Evolutionary conservation across 2,888 invertebrate species (phyloP), one percentile per base, ranked within the genome.

Genomic region (Phragmatobia fuliginosa): DNA sequence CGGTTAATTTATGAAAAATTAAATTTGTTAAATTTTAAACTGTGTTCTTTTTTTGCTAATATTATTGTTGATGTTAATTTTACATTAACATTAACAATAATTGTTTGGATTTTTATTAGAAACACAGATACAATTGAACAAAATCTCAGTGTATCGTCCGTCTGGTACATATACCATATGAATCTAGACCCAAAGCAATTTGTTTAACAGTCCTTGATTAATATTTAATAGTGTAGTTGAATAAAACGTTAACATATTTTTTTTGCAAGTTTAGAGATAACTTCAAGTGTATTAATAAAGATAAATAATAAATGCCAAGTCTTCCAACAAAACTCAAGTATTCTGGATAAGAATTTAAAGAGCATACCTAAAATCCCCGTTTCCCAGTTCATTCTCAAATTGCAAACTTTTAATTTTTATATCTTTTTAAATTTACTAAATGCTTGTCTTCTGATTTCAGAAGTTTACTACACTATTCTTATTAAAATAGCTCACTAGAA

Each of bases 331-430:
- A 66, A 72, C 56, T 56, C 45, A 66, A n/a, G 49, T 68, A 64
- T 74, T 38, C 59, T 58, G 59, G 56, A 73, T 66, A 72, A 75
- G 52, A 75, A 74, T 79, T 79, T 61, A 71, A 67, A 25, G n/a
- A 63, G 68, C 59, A 63, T 69, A 70, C 67, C 63, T 74, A 72
- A 82, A 77, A 79, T 73, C 62, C 56, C 21, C 49, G 41, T 71
- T 77, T 79, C 74, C 83, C 82, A 87, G 87, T 89, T 87, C 85
- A 88, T 90, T 86, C 85, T 82, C 76, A 80, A 80, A 77, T 74
- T 79, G 84, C 81, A 82, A 86, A 82, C 88, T 91, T 92, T 92
- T 91, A 90, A 92, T 92, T 92, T 90, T 81, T 88, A 87, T 87
- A 81, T 83, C 76, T 80, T 77, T 84, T 87, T 88, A 82, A 83